Base-by-base conservation (phyloP, 2,113 vertebrate species). In the Scartelaos histophorus region DNA sequence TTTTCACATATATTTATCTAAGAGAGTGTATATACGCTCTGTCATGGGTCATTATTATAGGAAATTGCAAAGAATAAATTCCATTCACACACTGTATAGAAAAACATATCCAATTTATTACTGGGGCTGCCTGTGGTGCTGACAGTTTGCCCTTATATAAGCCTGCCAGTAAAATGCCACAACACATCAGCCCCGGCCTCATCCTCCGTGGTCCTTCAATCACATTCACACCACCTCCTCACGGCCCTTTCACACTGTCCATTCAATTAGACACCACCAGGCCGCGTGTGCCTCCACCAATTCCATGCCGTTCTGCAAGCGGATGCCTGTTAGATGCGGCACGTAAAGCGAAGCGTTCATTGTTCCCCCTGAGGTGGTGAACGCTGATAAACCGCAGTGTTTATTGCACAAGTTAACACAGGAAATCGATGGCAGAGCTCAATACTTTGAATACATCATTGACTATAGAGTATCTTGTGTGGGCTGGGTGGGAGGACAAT, bases 141-240 rank as follows among this genome's bases (percentile, higher is more conserved):
- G 82, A 87, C 88, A 89, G 87, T 65, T 76, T 85, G 81, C 87
- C 81, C 82, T 82, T 85, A 79, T 29, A 12, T 22, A 79, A 75
- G 70, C 84, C 70, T 51, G 15, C 71, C 68, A 29, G 68, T 71
- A 69, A 88, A 85, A 89, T 82, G 78, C 76, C 84, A 74, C 66
- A 47, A 74, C 77, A 83, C 76, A 47, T 66, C 13, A 46, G 68
- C 24, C 72, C 61, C 24, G 1, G 47, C 73, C 68, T 75, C 7
- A 19, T 57, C 70, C 21, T 3, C 16, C 24, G 71, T 76, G 24
- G 71, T 71, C 72, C 76, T 73, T 73, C 76, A 73, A 82, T 83
- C 78, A 83, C 76, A 78, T 76, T 87, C 81, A 79, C 84, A 71
- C 70, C 29, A 70, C 13, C 7, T 47, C 65, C 66, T 29, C 22